Evolutionary conservation across 1,140 invertebrate species (phyloP), one percentile per base, ranked within the genome.

Genomic region (Drosophila erecta): DNA sequence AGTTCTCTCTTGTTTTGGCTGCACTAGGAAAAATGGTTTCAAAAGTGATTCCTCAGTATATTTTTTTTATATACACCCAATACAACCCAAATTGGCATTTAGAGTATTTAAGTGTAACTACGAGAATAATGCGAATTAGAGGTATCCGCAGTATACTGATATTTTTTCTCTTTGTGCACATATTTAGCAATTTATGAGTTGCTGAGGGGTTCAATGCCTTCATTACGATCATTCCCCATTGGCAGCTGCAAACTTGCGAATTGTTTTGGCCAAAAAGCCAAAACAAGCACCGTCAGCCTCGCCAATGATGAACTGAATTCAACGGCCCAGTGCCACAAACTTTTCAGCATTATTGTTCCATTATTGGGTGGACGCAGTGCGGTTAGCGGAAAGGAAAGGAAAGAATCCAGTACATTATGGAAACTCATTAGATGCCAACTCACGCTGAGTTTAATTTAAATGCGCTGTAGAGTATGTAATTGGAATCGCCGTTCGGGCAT

Each of bases 351-450:
- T 66, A 76, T 76, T 76, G 72, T 76, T 67, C 73, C 55, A 76
- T 76, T 76, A 67, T 57, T 76, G 46, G 72, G n/a, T 12, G 24
- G 46, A 27, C 41, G 30, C 24, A 37, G 14, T 15, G 5, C 12
- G 33, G 43, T 8, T 8, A 11, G 17, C 0, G 41, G 10, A 22
- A 20, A 11, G 41, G 10, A 22, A 20, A 11, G 41, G 4, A 15
- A 10, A 43, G 43, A 12, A 20, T 35, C 27, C 15, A 51, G 59
- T 51, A 57, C 49, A 76, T 54, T 79, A 60, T 67, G 64, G 51
- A 83, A 86, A 72, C 65, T 83, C 83, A 86, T 86, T 81, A 86
- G 76, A 87, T 71, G 65, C 51, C 74, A 81, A 60, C 69, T 83
- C 74, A 75, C 67, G 83, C 79, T 75, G 75, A 22, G 59, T 73